Evolutionary conservation across 2,113 vertebrate genomes (phyloP).

Genomic region (Dipodomys merriami): DNA sequence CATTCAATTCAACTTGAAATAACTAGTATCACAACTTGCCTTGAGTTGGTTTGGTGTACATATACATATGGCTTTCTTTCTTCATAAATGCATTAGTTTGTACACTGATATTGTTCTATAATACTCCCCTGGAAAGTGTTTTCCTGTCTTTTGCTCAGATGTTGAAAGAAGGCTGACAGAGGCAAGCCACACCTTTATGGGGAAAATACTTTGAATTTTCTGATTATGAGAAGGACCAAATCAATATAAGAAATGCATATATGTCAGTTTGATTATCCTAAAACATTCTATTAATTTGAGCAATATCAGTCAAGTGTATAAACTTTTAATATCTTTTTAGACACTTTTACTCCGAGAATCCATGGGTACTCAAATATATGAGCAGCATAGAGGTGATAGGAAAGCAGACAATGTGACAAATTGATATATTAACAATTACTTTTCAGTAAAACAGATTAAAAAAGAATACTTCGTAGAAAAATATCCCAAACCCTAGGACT

Average conservation of each 20-base stretch:
- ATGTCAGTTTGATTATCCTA: neutral
- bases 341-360: neutral
- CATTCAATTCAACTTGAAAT: conserved; percentile 30
- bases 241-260: neutral
- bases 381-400: neutral
- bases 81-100: neutral
- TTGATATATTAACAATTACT: neutral
- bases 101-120: neutral
- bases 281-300: neutral
- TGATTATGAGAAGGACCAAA: neutral
- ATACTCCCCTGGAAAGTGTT: neutral
- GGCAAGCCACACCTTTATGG: neutral
- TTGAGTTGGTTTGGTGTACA: conserved; percentile 1
- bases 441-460: neutral
- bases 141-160: neutral
- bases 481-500: neutral
- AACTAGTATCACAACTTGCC: neutral
- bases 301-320: neutral
- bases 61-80: neutral
- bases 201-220: neutral
- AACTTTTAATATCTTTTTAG: neutral
- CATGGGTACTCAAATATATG: neutral
- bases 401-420: conserved; percentile 7
- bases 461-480: conserved; percentile 47
- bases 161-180: neutral